Evolutionary conservation across 1,140 invertebrate genomes (phyloP).

Genomic region (Drosophila lacertosa): DNA sequence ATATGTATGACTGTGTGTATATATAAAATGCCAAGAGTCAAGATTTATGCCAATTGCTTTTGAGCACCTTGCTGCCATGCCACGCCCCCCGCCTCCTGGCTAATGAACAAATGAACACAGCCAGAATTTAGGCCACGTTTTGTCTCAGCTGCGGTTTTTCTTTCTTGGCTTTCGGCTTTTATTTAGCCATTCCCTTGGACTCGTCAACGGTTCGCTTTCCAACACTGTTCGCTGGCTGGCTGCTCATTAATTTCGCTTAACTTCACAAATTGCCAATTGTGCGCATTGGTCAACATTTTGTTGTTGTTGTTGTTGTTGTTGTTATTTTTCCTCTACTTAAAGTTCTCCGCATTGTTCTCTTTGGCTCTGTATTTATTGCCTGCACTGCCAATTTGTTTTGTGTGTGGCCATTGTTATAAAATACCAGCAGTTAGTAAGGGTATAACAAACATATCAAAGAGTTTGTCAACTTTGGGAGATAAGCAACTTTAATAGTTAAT

Average conservation of each 20-base stretch:
- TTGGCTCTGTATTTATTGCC: conserved; percentile 79
- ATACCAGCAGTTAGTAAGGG: background rate
- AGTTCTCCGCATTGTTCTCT: conserved; percentile 58
- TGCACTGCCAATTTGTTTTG: conserved; percentile 75
- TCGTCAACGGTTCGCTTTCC: conserved; percentile 18
- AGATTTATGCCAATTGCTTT: conserved; percentile 77
- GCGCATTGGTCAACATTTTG: conserved; percentile 78
- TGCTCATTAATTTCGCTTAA: conserved; percentile 81
- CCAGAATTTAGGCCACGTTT: conserved; percentile 13
- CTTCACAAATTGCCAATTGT: conserved; percentile 82
- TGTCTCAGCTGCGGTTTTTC: conserved; percentile 4
- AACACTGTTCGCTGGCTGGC: conserved; percentile 16
- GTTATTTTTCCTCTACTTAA: conserved; percentile 36
- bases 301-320: conserved; percentile 41
- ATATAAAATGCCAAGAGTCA: conserved; percentile 41
- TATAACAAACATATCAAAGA: background rate
- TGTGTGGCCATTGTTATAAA: conserved; percentile 63
- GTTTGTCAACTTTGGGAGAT: background rate
- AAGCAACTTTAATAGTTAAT: background rate
- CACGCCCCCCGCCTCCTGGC: conserved; percentile 30
- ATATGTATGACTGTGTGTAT: too few species aligned
- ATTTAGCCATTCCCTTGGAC: conserved; percentile 70
- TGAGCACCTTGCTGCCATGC: conserved; percentile 63
- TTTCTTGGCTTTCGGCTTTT: conserved; percentile 48
- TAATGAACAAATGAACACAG: conserved; percentile 62